Conservation (phyloP, 92 coral and sea anemone genomes). For the Epizoanthus illoricatus region DNA sequence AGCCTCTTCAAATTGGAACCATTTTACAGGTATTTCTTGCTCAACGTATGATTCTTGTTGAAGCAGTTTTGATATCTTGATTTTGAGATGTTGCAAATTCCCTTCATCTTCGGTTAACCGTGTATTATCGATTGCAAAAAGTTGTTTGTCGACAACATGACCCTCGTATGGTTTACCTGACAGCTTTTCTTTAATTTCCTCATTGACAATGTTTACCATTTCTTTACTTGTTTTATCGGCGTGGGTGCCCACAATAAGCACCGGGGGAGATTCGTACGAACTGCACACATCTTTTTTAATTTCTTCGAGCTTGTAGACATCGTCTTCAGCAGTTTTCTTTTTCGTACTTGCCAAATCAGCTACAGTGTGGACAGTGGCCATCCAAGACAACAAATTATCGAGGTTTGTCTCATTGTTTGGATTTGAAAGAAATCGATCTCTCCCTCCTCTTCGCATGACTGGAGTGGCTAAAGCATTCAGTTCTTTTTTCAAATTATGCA, state of each 20-base stretch:
- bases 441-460: not conserved
- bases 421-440: not conserved
- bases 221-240: not conserved
- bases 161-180: not conserved
- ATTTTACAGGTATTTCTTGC: not conserved
- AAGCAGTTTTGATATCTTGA: not conserved
- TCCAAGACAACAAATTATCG: not conserved
- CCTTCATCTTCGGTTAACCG: not conserved
- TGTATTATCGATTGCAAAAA: not conserved
- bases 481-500: not conserved
- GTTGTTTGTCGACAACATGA: not conserved
- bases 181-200: not conserved
- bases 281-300: not conserved
- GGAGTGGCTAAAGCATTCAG: not conserved
- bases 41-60: not conserved
- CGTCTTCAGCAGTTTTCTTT: not conserved
- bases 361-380: not conserved
- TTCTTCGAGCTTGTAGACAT: not conserved
- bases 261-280: not conserved
- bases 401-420: conserved; percentile 4
- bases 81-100: not conserved
- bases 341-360: not conserved
- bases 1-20: conserved; percentile 6
- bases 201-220: not conserved
- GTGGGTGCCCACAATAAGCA: not conserved